Base-by-base conservation (phyloP, 2,113 vertebrate species). In the Egretta garzetta region DNA sequence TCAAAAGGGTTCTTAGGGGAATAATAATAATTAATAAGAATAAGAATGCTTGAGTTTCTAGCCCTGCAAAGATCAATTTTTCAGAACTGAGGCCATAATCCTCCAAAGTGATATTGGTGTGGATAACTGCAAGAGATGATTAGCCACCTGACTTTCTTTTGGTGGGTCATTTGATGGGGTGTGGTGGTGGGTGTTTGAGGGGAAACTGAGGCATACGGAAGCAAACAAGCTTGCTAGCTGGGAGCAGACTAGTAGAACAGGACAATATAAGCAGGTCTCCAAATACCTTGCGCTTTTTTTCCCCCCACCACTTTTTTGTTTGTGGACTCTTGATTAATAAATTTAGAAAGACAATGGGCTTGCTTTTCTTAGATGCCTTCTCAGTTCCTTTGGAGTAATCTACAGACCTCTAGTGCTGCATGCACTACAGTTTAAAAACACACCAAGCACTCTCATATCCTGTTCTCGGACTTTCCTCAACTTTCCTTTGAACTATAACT, bases 281-380 rank as follows among this genome's bases (percentile, higher is more conserved):
- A 2, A 81, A 32, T 70, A 74, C 4, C 37, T 71, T 71, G 8
- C 66, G 19, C 14, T 32, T 28, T 63, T 30, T n/a, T 41, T 52
- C 30, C 1, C 0, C 4, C 7, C 4, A 4, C 35, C 1, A 3
- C 2, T 8, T 22, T 35, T 58, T 76, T 74, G 4, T 82, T 75
- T 91, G 13, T 62, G 33, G 37, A 41, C 14, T 10, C 15, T 71
- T 66, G 26, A 77, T 81, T 56, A 56, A 73, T 73, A 68, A 52
- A 64, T 33, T 62, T 43, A 62, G 15, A 24, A 53, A 33, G 58
- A 58, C 45, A 56, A 49, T 37, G 16, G 14, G 10, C 7, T 93
- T 83, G 58, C 58, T 88, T 67, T 70, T 35, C 18, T n/a, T 50
- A 32, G 35, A 37, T 93, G 41, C 30, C 15, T 33, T 64, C 55